Base-by-base conservation (phyloP, 1,140 invertebrate species). In the Trichomalopsis sarcophagae region DNA sequence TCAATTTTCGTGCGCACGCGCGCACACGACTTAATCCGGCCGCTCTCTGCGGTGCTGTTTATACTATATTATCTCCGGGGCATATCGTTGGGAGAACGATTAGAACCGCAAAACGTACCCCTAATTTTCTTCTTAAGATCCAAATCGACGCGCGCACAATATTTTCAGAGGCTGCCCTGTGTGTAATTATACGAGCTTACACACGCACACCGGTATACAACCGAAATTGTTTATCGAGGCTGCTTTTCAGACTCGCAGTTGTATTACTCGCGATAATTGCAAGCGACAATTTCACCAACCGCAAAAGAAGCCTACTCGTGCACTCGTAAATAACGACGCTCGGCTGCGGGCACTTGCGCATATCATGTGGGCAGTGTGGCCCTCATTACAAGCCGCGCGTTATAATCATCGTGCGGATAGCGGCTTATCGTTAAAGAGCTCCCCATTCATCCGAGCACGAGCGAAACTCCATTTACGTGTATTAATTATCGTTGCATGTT, bases 341-440 rank as follows among this genome's bases (percentile, higher is more conserved):
- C 50, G n/a, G 50, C n/a, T 83, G 81, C 74, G 81, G 81, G 81
- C 50, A 27, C 66, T 14, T 36, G 1, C 5, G 9, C 36, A 83
- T 82, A 21, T 66, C 36, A 83, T 83, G 40, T 66, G 81, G 55
- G 81, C 33, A 76, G 50, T 77, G 76, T 83, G 27, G 27, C 81
- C 21, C 30, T 71, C 27, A 71, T 71, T 30, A 27, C 2, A n/a
- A n/a, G 33, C 4, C 68, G 7, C 27, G 30, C 23, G 55, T 62
- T n/a, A 62, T 17, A 62, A 62, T 62, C 55, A 55, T 44, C 40
- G 27, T 27, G 40, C 40, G 40, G 40, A 44, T 55, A 55, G 14
- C 50, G 50, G 14, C 50, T 55, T 55, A 55, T 55, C 50, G 50
- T 55, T 21, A 55, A 55, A 55, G 17, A n/a, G 55, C 17, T 62